These are phyloP conservation scores for Galbula dea DNA, from an alignment of 2,113 vertebrate genomes.

Conservation along the genomic window DNA sequence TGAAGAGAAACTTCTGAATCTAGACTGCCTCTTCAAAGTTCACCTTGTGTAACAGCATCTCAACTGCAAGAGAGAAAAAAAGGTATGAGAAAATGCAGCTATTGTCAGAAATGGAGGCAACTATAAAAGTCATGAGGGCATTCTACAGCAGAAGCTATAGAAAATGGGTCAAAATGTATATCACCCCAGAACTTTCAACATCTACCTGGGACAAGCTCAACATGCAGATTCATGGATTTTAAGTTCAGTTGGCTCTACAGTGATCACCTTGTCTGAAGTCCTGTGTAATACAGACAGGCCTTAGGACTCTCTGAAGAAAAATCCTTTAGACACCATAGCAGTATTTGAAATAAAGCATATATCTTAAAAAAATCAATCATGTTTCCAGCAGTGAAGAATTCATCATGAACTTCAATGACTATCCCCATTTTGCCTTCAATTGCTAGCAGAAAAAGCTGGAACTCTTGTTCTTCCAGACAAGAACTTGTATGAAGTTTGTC, in stretches of 20 bases:
- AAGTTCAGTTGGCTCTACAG: neutral
- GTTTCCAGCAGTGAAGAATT: neutral
- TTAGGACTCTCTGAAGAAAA: neutral
- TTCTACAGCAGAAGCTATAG: slow-evolving; percentile 19
- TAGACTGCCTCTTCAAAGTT: slow-evolving; percentile 10
- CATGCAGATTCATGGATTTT: neutral
- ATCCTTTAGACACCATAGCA: neutral
- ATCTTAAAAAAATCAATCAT: neutral
- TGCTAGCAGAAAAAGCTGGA: no score
- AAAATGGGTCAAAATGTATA: slow-evolving; percentile 48
- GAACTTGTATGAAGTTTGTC: neutral
- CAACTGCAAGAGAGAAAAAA: neutral
- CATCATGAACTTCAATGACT: neutral
- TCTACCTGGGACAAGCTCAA: neutral
- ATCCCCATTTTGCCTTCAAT: no score
- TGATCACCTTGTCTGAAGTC: neutral
- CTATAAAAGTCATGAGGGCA: neutral
- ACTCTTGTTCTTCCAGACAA: no score
- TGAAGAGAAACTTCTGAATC: slow-evolving; percentile 14
- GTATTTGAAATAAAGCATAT: neutral
- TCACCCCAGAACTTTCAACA: neutral
- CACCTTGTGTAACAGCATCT: slow-evolving; percentile 1
- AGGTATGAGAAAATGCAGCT: neutral
- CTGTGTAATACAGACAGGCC: neutral
- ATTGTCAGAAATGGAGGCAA: neutral